Conservation (phyloP, 2,888 invertebrate genomes). For the Agrypnus murinus region DNA sequence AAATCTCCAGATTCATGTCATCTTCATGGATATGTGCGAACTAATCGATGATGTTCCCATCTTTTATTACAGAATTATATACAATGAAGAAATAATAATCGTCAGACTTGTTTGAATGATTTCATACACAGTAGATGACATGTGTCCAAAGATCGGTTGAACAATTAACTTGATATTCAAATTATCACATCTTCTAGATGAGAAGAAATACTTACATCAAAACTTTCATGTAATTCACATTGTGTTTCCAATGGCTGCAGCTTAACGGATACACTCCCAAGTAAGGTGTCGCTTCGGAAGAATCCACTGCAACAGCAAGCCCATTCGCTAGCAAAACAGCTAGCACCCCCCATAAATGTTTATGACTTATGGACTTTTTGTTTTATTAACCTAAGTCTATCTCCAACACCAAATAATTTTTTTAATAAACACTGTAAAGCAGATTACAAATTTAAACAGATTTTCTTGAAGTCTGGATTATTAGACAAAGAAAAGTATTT, state of each 20-base stretch:
- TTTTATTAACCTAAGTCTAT: conserved; percentile 26
- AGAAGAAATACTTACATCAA: conserved; percentile 89
- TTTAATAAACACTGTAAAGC: conserved; percentile 2
- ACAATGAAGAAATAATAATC: too few species aligned
- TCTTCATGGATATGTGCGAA: too few species aligned
- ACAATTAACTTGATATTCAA: too few species aligned
- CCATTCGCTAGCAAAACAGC: conserved; percentile 69
- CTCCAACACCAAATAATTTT: conserved; percentile 26
- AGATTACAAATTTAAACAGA: not conserved
- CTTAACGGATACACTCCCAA: conserved; percentile 90
- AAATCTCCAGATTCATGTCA: too few species aligned
- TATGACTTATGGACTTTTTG: conserved; percentile 55
- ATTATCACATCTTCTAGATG: too few species aligned
- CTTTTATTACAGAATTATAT: too few species aligned
- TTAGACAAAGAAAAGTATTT: too few species aligned
- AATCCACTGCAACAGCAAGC: conserved; percentile 91
- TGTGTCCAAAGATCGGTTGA: too few species aligned
- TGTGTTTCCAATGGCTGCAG: conserved; percentile 91
- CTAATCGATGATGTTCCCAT: too few species aligned
- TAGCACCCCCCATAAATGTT: conserved; percentile 60
- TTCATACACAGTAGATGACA: too few species aligned
- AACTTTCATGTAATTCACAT: conserved; percentile 93
- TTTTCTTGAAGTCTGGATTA: too few species aligned
- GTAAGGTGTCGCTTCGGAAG: conserved; percentile 88
- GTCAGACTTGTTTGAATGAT: too few species aligned